Conservation (phyloP, 2,113 vertebrate species). For the Gadus chalcogrammus region DNA sequence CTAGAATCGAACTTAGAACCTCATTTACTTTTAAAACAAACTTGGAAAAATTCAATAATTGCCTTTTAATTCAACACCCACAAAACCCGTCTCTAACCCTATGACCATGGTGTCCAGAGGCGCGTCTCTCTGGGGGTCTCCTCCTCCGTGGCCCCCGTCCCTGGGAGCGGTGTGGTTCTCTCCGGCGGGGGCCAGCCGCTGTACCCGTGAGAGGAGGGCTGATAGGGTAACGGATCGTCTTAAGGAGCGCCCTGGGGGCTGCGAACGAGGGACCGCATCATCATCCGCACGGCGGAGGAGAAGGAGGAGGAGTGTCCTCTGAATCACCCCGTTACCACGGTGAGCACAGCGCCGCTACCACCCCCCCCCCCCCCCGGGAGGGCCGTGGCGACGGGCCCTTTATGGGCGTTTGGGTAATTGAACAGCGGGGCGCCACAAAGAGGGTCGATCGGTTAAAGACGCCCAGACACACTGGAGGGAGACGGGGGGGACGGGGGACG, state of each 20-base stretch:
- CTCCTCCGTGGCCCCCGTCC: too few relatives aligned
- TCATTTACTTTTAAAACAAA: too few relatives aligned
- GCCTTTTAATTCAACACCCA: too few relatives aligned
- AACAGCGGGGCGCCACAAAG: conserved; percentile 46
- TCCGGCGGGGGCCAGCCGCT: too few relatives aligned
- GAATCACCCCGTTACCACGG: conserved; percentile 61
- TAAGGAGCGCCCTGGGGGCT: conserved; percentile 49
- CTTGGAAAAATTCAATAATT: too few relatives aligned
- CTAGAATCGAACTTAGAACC: too few relatives aligned
- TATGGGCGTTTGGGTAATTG: conserved; percentile 64
- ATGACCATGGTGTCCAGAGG: too few relatives aligned
- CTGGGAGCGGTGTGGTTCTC: too few relatives aligned
- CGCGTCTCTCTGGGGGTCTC: too few relatives aligned
- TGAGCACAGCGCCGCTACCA: conserved; percentile 34
- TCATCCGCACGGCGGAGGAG: conserved; percentile 14
- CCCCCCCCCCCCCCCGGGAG: conserved; percentile 33
- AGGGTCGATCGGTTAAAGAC: conserved; percentile 29
- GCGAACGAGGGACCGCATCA: conserved; percentile 44
- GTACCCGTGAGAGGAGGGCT: conserved; percentile 11
- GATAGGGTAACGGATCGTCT: conserved; percentile 46
- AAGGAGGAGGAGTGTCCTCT: conserved; percentile 37
- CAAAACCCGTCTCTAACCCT: too few relatives aligned
- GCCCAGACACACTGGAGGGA: too few relatives aligned
- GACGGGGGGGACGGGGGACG: too few relatives aligned
- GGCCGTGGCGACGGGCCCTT: conserved; percentile 47